A percentile compares a stretch with the other conserved stretches of the same genome.
These are phyloP conservation scores for Drosophila buzzatii DNA, from an alignment of 2,888 invertebrate genomes.

Conservation along the genomic window DNA sequence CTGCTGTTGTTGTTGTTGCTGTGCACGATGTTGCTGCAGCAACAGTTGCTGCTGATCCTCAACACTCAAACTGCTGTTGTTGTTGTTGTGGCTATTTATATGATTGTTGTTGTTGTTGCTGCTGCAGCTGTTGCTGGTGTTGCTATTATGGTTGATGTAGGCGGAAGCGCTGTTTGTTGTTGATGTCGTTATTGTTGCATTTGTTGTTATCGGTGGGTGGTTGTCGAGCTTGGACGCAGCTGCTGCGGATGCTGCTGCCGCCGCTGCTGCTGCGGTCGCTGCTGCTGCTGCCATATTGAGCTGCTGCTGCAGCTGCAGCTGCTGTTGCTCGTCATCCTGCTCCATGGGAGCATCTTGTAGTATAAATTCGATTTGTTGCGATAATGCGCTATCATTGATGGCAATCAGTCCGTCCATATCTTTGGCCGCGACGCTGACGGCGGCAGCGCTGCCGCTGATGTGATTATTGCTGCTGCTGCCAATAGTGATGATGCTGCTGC, in stretches of 20 bases:
- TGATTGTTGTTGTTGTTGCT: conserved; percentile 64
- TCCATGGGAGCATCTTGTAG: conserved; percentile 85
- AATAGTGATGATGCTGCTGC: conserved; percentile 17
- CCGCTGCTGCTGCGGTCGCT: conserved; percentile 29
- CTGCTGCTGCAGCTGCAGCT: conserved; percentile 44
- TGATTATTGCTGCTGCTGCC: conserved; percentile 36
- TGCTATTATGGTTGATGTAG: conserved; percentile 61
- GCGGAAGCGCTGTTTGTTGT: conserved; percentile 76
- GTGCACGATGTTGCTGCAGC: conserved; percentile 49
- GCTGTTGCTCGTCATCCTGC: conserved; percentile 77
- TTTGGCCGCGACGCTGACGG: conserved; percentile 58
- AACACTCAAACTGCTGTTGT: conserved; percentile 28
- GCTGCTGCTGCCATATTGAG: conserved; percentile 39
- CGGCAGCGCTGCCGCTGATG: conserved; percentile 44
- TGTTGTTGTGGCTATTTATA: conserved; percentile 51
- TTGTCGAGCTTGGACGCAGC: conserved; percentile 61
- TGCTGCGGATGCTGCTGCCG: conserved; percentile 41
- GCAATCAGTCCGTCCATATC: conserved; percentile 84
- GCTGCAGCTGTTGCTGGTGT: conserved; percentile 40
- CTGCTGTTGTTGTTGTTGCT: conserved; percentile 47
- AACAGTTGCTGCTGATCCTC: conserved; percentile 64
- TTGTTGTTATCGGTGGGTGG: conserved; percentile 82
- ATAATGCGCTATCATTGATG: conserved; percentile 84
- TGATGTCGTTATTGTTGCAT: conserved; percentile 67
- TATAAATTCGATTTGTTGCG: conserved; percentile 85